Conservation (phyloP, 2,797 vertebrate genomes). For the Arnoldichthys spilopterus region DNA sequence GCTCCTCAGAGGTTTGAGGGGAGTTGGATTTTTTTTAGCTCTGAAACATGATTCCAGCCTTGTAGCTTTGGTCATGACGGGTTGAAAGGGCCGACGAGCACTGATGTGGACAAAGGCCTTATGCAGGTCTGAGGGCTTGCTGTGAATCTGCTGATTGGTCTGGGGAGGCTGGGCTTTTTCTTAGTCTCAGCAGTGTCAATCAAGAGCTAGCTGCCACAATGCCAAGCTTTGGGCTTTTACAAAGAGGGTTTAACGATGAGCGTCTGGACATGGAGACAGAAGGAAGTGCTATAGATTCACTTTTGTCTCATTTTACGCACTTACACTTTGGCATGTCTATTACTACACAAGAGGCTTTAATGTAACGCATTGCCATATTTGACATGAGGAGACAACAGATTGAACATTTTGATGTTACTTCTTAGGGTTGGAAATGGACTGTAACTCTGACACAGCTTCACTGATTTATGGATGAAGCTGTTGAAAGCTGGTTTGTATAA, state of each 20-base stretch:
- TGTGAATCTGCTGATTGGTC: constrained; percentile 26
- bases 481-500: constrained; percentile 48
- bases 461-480: constrained; percentile 35
- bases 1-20: constrained; percentile 6
- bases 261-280: constrained; percentile 5
- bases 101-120: constrained; percentile 30
- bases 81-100: constrained; percentile 19
- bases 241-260: constrained; percentile 17
- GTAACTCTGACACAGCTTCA: constrained; percentile 6
- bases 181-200: constrained; percentile 33
- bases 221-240: constrained; percentile 9
- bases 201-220: constrained; percentile 14
- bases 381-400: constrained; percentile 16
- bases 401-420: constrained; percentile 23
- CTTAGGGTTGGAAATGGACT: constrained; percentile 15
- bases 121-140: constrained; percentile 18
- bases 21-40: neutral
- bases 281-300: neutral
- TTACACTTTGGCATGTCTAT: constrained; percentile 7
- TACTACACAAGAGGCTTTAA: constrained; percentile 4
- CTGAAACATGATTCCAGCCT: constrained; percentile 19
- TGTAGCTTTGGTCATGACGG: constrained; percentile 10
- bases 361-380: constrained; percentile 17
- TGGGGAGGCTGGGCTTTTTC: neutral
- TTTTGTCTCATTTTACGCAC: neutral